Conservation (phyloP, 2,797 vertebrate genomes). For the Rhinella marina region DNA sequence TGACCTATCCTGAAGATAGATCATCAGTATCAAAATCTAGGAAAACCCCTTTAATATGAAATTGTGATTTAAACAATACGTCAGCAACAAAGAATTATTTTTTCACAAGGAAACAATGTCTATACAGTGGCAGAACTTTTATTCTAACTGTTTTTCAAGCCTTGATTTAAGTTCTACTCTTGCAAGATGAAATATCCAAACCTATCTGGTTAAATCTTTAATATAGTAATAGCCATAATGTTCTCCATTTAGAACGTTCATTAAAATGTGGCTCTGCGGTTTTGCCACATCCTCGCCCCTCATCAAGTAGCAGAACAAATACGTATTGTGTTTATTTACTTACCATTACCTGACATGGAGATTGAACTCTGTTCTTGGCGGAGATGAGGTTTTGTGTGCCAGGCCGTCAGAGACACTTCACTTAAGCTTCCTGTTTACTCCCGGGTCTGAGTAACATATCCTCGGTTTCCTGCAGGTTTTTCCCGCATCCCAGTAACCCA, state of each 20-base stretch:
- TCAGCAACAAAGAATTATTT: neutral
- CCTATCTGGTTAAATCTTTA: neutral
- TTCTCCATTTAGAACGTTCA: neutral
- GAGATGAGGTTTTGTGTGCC: slow-evolving; percentile 58
- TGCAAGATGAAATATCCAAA: neutral
- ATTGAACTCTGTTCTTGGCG: slow-evolving; percentile 60
- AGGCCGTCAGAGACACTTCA: slow-evolving; percentile 58
- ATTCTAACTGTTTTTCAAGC: neutral
- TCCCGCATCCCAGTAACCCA: slow-evolving; percentile 59
- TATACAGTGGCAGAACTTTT: neutral
- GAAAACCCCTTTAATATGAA: too few relatives aligned
- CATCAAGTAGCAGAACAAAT: slow-evolving; percentile 12
- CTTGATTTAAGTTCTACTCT: neutral
- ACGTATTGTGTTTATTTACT: slow-evolving; percentile 45
- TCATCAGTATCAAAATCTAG: too few relatives aligned
- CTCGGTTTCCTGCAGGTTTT: slow-evolving; percentile 60
- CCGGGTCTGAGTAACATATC: slow-evolving; percentile 60
- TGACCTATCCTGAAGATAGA: too few relatives aligned
- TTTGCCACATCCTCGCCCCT: slow-evolving; percentile 12
- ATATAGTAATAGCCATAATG: neutral
- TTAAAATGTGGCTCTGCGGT: neutral
- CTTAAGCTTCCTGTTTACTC: slow-evolving; percentile 60
- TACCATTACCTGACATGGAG: slow-evolving; percentile 56
- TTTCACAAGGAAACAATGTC: neutral
- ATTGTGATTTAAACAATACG: too few relatives aligned